A percentile compares a stretch with the other conserved stretches of the same genome.
Conservation (phyloP, 2,888 invertebrate genomes). For the Sylvicola fuscatus region DNA sequence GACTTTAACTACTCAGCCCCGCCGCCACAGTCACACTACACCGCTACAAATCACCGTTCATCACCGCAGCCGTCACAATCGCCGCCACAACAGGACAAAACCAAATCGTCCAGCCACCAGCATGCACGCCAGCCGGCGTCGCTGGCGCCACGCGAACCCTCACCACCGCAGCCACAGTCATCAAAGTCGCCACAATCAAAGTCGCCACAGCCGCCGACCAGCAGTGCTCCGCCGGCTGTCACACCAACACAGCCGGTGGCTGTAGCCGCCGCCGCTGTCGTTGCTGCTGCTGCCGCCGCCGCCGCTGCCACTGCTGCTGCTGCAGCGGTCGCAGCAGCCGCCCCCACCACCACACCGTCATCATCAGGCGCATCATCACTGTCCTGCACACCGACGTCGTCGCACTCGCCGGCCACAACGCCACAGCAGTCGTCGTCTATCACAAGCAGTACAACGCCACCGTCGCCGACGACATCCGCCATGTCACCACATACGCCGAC, state of each 20-base stretch:
- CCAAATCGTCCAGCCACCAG: neutral
- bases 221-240: neutral
- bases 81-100: slow-evolving; percentile 1
- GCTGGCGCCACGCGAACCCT: too few relatives aligned
- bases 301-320: neutral
- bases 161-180: too few relatives aligned
- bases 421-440: neutral
- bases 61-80: slow-evolving; percentile 2
- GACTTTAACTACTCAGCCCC: slow-evolving; percentile 10
- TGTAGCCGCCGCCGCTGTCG: neutral
- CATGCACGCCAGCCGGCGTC: neutral
- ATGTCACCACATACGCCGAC: slow-evolving; percentile 6
- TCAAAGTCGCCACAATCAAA: too few relatives aligned
- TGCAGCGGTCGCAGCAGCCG: neutral
- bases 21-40: slow-evolving; percentile 6
- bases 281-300: neutral
- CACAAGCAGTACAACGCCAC: slow-evolving; percentile 5
- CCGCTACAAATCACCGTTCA: slow-evolving; percentile 3
- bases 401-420: neutral
- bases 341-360: too few relatives aligned
- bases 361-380: too few relatives aligned
- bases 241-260: neutral
- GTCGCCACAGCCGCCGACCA: neutral
- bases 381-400: too few relatives aligned
- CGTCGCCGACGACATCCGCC: slow-evolving; percentile 9